These are phyloP conservation scores for Drosophila anceps DNA, from an alignment of 2,888 invertebrate species.

Conservation along the genomic window DNA sequence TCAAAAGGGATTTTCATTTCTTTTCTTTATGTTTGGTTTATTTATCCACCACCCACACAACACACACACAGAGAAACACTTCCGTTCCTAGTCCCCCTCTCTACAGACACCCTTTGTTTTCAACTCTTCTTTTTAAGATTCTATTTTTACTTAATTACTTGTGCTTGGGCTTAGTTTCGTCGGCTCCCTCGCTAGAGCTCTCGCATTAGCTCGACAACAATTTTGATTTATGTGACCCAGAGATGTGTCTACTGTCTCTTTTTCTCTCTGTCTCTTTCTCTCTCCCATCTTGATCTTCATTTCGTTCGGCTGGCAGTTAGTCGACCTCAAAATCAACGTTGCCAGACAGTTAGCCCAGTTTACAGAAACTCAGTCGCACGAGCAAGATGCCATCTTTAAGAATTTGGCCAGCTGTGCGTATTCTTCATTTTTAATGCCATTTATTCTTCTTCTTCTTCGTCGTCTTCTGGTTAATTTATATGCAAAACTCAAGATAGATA, in stretches of 20 bases:
- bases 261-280: not conserved
- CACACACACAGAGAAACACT: slow-evolving; percentile 63
- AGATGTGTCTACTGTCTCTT: not conserved
- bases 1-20: slow-evolving; percentile 72
- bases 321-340: slow-evolving; percentile 62
- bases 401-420: slow-evolving; percentile 40
- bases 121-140: slow-evolving; percentile 39
- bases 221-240: slow-evolving; percentile 42
- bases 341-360: slow-evolving; percentile 71
- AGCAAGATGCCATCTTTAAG: slow-evolving; percentile 29
- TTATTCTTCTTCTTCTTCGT: slow-evolving; percentile 3
- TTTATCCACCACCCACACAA: slow-evolving; percentile 16
- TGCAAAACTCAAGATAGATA: slow-evolving; percentile 72
- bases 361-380: slow-evolving; percentile 25
- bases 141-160: slow-evolving; percentile 76
- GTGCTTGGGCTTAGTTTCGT: slow-evolving; percentile 42
- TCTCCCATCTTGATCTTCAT: slow-evolving; percentile 50
- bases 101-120: slow-evolving; percentile 7
- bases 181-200: slow-evolving; percentile 11
- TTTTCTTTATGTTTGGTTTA: slow-evolving; percentile 40
- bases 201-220: slow-evolving; percentile 45
- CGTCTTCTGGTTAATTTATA: slow-evolving; percentile 71
- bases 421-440: slow-evolving; percentile 61
- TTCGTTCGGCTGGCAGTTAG: slow-evolving; percentile 69
- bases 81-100: slow-evolving; percentile 44